phyloP scores from a whole-genome alignment of 2,888 invertebrate species.

The Trissonchulus sp. region DNA sequence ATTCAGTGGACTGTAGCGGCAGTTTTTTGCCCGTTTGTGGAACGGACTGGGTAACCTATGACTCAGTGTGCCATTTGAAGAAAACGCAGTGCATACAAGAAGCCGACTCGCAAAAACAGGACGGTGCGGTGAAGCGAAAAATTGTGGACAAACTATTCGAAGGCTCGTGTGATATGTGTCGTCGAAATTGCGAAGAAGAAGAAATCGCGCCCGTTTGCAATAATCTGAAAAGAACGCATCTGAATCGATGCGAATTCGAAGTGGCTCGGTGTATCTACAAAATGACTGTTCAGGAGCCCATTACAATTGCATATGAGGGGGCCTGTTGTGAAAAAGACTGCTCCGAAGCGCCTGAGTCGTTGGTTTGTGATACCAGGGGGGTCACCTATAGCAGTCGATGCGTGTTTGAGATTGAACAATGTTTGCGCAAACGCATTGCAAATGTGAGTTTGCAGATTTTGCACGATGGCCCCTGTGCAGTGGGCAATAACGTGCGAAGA shows the following conservation, averaged over 20 bases:
- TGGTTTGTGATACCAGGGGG: conserved; percentile 23
- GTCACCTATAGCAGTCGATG: conserved; percentile 4
- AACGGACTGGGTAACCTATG: not conserved
- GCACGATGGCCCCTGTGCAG: not conserved
- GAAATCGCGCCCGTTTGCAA: not conserved
- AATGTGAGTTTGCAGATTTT: not conserved
- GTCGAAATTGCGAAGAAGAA: not conserved
- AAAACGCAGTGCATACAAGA: not conserved
- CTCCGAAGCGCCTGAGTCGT: not conserved
- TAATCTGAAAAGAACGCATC: conserved; percentile 7
- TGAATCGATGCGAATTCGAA: conserved; percentile 19
- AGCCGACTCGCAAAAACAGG: not conserved
- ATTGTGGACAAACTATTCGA: conserved; percentile 10
- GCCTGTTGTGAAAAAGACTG: not conserved
- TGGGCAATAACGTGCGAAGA: not conserved
- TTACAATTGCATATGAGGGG: not conserved
- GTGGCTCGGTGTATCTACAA: conserved; percentile 18
- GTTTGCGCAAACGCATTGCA: not conserved
- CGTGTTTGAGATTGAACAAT: conserved; percentile 15
- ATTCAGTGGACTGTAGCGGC: not conserved
- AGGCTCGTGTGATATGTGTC: conserved; percentile 12
- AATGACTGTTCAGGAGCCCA: not conserved
- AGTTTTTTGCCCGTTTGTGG: not conserved
- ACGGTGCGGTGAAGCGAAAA: too few species aligned
- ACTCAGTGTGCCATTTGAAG: not conserved